Conservation (phyloP, 2,113 vertebrate genomes). For the Paramisgurnus dabryanus region DNA sequence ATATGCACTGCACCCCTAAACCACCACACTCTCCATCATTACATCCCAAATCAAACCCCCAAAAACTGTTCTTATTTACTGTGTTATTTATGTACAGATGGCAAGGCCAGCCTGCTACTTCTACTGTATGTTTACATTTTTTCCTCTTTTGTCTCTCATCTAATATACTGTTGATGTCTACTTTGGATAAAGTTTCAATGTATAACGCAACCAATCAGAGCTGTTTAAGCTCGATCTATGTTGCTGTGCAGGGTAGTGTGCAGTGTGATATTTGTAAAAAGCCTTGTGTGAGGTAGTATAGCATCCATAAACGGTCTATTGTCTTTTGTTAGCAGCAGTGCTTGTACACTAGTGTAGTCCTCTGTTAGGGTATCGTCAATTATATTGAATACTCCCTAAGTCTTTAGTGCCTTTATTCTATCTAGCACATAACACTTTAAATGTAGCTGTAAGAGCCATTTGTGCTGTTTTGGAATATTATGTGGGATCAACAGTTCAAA, state of each 20-base stretch:
- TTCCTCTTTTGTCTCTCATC: slow-evolving; percentile 59
- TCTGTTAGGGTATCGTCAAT: not conserved
- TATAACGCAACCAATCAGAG: slow-evolving; percentile 54
- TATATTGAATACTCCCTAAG: not conserved
- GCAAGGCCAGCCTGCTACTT: slow-evolving; percentile 73
- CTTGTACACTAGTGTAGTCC: not conserved
- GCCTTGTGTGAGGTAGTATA: not conserved
- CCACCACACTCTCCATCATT: slow-evolving; percentile 45
- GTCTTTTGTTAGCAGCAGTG: slow-evolving; percentile 16
- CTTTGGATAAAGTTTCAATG: slow-evolving; percentile 49
- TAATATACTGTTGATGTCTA: slow-evolving; percentile 59
- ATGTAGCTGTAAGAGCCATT: slow-evolving; percentile 63
- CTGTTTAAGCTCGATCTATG: slow-evolving; percentile 58
- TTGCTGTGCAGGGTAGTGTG: slow-evolving; percentile 62
- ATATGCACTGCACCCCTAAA: slow-evolving; percentile 50
- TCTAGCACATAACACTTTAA: slow-evolving; percentile 73
- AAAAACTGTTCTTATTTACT: slow-evolving; percentile 72
- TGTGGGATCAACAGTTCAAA: slow-evolving; percentile 50
- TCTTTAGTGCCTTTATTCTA: not conserved
- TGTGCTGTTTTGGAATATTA: slow-evolving; percentile 49
- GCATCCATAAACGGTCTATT: not conserved
- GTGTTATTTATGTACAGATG: slow-evolving; percentile 72
- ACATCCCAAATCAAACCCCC: slow-evolving; percentile 57
- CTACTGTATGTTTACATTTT: slow-evolving; percentile 76
- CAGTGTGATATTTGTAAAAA: slow-evolving; percentile 53